Percentiles rank a stretch among this genome's conserved stretches.
Conservation (phyloP, 92 coral and sea anemone species). For the Parazoanthus darwini region DNA sequence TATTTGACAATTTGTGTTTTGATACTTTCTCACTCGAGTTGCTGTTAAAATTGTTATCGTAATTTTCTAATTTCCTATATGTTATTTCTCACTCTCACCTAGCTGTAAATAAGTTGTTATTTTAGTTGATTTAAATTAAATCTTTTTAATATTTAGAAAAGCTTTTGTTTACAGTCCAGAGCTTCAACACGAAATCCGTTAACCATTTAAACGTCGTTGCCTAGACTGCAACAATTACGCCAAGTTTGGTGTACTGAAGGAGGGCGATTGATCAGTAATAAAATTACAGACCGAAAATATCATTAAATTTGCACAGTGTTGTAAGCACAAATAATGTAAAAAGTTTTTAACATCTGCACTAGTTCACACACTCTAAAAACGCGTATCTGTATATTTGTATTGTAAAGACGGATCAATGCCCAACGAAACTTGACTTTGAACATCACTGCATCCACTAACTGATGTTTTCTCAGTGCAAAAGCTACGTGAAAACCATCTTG, state of each 20-base stretch:
- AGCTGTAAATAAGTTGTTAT: background rate
- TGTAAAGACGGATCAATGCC: background rate
- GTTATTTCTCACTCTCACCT: background rate
- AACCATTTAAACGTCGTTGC: slow-evolving; percentile 24
- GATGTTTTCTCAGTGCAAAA: background rate
- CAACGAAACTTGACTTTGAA: background rate
- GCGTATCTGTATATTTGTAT: slow-evolving; percentile 7
- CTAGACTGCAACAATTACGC: slow-evolving; percentile 14
- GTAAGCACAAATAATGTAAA: slow-evolving; percentile 15
- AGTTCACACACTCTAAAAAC: slow-evolving; percentile 32
- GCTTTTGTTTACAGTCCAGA: slow-evolving; percentile 8
- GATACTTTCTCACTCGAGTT: slow-evolving; percentile 11
- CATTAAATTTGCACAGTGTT: slow-evolving; percentile 39
- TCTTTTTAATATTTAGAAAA: slow-evolving; percentile 17
- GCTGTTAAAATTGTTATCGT: background rate
- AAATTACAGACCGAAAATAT: slow-evolving; percentile 34
- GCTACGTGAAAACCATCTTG: background rate
- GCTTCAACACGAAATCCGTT: slow-evolving; percentile 1
- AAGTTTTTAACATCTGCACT: slow-evolving; percentile 28
- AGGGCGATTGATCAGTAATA: slow-evolving; percentile 21
- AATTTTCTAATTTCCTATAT: slow-evolving; percentile 10
- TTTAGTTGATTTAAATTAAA: slow-evolving; percentile 1
- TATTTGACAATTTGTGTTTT: background rate
- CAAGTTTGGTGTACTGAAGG: background rate
- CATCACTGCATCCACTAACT: background rate